A percentile compares a stretch with the other conserved stretches of the same genome.
Conservation (phyloP, 1,140 invertebrate species). For the Pseudomyrmex sp. region DNA sequence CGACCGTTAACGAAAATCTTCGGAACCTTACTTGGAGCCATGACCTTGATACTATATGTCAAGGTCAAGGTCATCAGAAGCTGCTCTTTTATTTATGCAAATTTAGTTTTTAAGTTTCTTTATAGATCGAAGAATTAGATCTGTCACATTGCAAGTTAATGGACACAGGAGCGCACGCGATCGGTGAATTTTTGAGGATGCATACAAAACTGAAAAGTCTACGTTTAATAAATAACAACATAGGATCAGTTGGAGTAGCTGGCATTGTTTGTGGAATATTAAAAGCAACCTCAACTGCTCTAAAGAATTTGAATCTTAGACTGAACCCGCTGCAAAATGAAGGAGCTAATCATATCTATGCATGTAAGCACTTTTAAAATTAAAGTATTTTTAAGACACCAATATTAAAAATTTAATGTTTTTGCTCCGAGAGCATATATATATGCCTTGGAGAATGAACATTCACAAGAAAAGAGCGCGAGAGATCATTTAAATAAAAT, state of each 20-base stretch:
- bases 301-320: conserved; percentile 76
- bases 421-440: too few relatives aligned
- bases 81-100: too few relatives aligned
- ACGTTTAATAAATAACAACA: conserved; percentile 79
- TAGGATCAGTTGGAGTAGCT: conserved; percentile 76
- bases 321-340: conserved; percentile 78
- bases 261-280: conserved; percentile 78
- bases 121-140: conserved; percentile 79
- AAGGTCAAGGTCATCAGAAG: too few relatives aligned
- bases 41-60: too few relatives aligned
- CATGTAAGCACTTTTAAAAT: conserved; percentile 70
- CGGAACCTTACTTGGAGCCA: too few relatives aligned
- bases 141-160: conserved; percentile 82
- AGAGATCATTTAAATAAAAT: too few relatives aligned
- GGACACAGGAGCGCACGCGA: conserved; percentile 76
- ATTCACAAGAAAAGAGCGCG: too few relatives aligned
- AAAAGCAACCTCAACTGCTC: conserved; percentile 52
- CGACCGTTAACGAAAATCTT: too few relatives aligned
- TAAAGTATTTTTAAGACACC: neutral
- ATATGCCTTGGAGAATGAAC: too few relatives aligned
- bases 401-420: too few relatives aligned
- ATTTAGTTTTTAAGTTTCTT: neutral
- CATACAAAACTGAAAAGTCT: conserved; percentile 71
- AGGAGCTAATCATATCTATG: conserved; percentile 76
- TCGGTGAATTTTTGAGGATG: conserved; percentile 77